Evolutionary conservation across 2,888 invertebrate species (phyloP).

Genomic region (Lycia hirtaria): DNA sequence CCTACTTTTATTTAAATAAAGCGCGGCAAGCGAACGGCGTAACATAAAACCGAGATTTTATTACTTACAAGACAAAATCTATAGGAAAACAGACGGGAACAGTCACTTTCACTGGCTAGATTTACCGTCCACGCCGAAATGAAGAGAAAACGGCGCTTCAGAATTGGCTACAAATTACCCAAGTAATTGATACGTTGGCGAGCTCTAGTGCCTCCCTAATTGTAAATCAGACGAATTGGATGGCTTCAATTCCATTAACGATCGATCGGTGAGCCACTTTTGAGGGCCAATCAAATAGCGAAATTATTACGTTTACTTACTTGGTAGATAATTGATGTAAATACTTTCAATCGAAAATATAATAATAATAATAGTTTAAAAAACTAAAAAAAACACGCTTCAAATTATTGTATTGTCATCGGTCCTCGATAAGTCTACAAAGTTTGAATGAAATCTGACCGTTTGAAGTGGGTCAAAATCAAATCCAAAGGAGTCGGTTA

Average conservation of each 20-base stretch:
- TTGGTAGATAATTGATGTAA: not conserved
- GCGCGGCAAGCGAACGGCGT: not conserved
- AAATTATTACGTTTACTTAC: conserved; percentile 22
- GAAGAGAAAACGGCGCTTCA: conserved; percentile 42
- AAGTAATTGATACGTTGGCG: conserved; percentile 42
- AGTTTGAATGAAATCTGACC: no score
- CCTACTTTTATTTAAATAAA: not conserved
- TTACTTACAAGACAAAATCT: conserved; percentile 22
- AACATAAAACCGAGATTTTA: not conserved
- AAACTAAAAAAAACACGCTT: no score
- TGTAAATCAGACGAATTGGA: conserved; percentile 37
- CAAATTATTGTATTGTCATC: no score
- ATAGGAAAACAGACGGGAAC: conserved; percentile 23
- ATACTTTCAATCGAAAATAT: not conserved
- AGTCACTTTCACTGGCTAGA: conserved; percentile 29
- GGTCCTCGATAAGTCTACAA: no score
- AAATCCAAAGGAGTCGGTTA: no score
- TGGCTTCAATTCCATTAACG: conserved; percentile 39
- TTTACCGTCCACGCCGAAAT: conserved; percentile 37
- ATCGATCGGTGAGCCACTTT: conserved; percentile 29
- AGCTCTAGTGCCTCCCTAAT: conserved; percentile 38
- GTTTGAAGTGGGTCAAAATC: no score
- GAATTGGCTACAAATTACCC: conserved; percentile 42
- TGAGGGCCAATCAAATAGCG: conserved; percentile 27
- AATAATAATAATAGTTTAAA: no score